phyloP scores from a whole-genome alignment of 2,113 vertebrate genomes.

The Pachypanchax playfairii region DNA sequence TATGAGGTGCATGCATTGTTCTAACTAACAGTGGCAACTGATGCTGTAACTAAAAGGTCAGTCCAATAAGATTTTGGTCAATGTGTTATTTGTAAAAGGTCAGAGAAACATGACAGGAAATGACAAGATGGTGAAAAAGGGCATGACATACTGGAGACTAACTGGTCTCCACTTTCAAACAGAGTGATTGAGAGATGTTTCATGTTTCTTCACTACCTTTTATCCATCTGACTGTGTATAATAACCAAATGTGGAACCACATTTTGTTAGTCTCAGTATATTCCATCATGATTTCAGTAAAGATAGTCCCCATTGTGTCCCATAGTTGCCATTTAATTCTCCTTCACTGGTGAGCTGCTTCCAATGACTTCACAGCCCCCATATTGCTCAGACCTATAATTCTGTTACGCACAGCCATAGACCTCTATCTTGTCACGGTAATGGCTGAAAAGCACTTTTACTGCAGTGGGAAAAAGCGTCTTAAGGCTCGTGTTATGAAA shows the following conservation, averaged over 20 bases:
- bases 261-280: slow-evolving; percentile 3
- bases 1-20: slow-evolving; percentile 25
- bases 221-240: neutral
- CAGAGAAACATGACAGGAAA: slow-evolving; percentile 37
- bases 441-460: slow-evolving; percentile 49
- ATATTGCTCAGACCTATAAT: slow-evolving; percentile 38
- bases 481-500: slow-evolving; percentile 15
- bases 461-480: slow-evolving; percentile 12
- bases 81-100: slow-evolving; percentile 41
- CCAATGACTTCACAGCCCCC: slow-evolving; percentile 31
- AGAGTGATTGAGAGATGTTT: neutral
- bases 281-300: neutral
- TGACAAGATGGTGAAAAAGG: slow-evolving; percentile 40
- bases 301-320: neutral
- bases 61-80: slow-evolving; percentile 39
- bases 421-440: slow-evolving; percentile 56
- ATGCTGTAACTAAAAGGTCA: slow-evolving; percentile 60
- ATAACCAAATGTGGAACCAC: neutral
- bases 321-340: slow-evolving; percentile 28
- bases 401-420: slow-evolving; percentile 24
- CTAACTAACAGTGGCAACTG: slow-evolving; percentile 7
- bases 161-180: neutral
- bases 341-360: slow-evolving; percentile 5
- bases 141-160: slow-evolving; percentile 6
- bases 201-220: neutral